Percentiles rank a stretch among this genome's conserved stretches.
phyloP scores from a whole-genome alignment of 2,113 vertebrate genomes.

The Camarhynchus parvulus region DNA sequence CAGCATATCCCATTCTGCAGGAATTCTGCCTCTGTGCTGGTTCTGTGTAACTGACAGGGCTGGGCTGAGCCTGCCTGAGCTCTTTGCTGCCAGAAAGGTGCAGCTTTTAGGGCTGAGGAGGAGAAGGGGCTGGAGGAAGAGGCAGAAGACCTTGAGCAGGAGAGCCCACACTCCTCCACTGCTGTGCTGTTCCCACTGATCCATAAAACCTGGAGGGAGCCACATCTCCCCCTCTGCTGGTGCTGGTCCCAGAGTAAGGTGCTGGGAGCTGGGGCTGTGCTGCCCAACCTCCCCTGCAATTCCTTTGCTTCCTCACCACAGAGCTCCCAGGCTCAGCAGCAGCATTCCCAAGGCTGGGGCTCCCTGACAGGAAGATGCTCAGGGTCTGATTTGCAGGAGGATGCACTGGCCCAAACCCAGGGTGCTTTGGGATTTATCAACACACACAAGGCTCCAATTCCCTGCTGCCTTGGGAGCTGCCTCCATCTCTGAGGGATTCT shows the following conservation, averaged over 20 bases:
- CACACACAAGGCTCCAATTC: background rate
- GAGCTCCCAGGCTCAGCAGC: background rate
- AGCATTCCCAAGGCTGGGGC: fast-evolving
- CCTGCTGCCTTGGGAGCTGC: background rate
- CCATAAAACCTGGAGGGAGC: background rate
- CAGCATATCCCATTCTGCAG: background rate
- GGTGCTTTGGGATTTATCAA: too few species aligned
- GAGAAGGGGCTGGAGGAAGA: background rate
- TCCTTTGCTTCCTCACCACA: background rate
- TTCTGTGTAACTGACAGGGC: background rate
- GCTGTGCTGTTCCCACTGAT: background rate
- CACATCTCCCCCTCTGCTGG: fast-evolving
- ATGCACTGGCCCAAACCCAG: background rate
- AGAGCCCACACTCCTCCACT: background rate
- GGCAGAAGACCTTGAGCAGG: background rate
- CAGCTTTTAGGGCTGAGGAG: background rate
- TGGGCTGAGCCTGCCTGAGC: background rate
- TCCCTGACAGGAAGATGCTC: background rate
- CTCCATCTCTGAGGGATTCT: background rate
- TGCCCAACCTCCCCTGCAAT: background rate
- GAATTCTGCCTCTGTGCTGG: background rate
- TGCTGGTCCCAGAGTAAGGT: background rate
- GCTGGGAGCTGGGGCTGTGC: background rate
- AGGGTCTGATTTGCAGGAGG: background rate
- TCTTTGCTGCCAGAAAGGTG: background rate